These are phyloP conservation scores for Cebidichthys violaceus DNA, from an alignment of 2,113 vertebrate species.

Conservation along the genomic window DNA sequence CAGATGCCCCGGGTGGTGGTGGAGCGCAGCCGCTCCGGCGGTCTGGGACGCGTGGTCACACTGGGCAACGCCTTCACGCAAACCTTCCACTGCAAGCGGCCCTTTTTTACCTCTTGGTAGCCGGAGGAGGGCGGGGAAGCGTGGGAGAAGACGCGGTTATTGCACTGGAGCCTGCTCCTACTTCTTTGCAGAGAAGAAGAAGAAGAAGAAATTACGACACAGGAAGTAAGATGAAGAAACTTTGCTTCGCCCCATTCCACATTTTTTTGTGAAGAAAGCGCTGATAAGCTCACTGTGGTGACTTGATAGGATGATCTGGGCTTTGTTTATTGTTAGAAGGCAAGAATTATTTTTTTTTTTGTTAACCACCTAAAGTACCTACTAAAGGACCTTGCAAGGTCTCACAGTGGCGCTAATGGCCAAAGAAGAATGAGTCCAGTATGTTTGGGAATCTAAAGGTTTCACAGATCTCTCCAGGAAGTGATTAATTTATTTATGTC, in stretches of 20 bases:
- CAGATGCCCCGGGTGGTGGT: conserved; percentile 98
- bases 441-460: conserved; percentile 30
- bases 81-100: conserved; percentile 95
- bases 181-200: not conserved
- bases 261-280: conserved; percentile 28
- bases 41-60: conserved; percentile 91
- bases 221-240: conserved; percentile 20
- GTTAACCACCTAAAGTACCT: conserved; percentile 37
- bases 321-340: conserved; percentile 61
- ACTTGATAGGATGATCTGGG: conserved; percentile 56
- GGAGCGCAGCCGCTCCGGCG: conserved; percentile 89
- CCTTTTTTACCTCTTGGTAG: conserved; percentile 98
- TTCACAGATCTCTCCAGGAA: conserved; percentile 14
- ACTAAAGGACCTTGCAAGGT: conserved; percentile 41
- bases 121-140: not conserved
- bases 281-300: conserved; percentile 49
- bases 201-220: not conserved
- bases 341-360: conserved; percentile 13
- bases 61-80: conserved; percentile 93
- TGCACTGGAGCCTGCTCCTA: conserved; percentile 3
- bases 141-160: not conserved
- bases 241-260: conserved; percentile 2
- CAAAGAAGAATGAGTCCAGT: conserved; percentile 54
- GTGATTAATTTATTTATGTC: not conserved
- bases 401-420: conserved; percentile 49